Evolutionary conservation across 1,140 invertebrate genomes (phyloP).

Genomic region (Idris sp.): DNA sequence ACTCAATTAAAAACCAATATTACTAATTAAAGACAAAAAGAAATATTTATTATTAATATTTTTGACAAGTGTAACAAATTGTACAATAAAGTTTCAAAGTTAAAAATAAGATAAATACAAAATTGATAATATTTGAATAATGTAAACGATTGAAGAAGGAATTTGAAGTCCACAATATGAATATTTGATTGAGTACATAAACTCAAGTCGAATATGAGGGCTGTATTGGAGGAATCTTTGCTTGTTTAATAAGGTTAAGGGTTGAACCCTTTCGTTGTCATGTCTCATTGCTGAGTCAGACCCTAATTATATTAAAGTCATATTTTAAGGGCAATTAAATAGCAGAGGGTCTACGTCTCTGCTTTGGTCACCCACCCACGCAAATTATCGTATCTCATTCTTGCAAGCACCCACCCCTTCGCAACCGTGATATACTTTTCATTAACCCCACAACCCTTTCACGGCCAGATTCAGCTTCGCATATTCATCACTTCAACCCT

Average conservation of each 20-base stretch:
- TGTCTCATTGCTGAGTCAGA: slow-evolving; percentile 65
- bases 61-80: too few species aligned
- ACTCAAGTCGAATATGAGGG: slow-evolving; percentile 44
- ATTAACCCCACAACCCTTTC: slow-evolving; percentile 73
- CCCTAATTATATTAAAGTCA: slow-evolving; percentile 75
- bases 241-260: slow-evolving; percentile 71
- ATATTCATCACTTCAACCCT: slow-evolving; percentile 75
- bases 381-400: slow-evolving; percentile 74
- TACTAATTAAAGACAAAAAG: too few species aligned
- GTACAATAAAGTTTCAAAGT: too few species aligned
- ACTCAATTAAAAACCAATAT: not conserved
- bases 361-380: slow-evolving; percentile 69
- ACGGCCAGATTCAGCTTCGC: slow-evolving; percentile 68
- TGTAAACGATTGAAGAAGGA: too few species aligned
- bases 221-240: slow-evolving; percentile 67
- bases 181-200: slow-evolving; percentile 39
- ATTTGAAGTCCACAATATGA: slow-evolving; percentile 26
- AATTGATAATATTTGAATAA: too few species aligned
- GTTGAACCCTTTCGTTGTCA: slow-evolving; percentile 71
- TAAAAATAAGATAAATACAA: too few species aligned
- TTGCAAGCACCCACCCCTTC: slow-evolving; percentile 45
- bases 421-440: slow-evolving; percentile 73
- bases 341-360: slow-evolving; percentile 71
- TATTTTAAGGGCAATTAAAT: slow-evolving; percentile 76
- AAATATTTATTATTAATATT: too few species aligned